Conservation (phyloP, 2,888 invertebrate species). For the Papilio gigon region DNA sequence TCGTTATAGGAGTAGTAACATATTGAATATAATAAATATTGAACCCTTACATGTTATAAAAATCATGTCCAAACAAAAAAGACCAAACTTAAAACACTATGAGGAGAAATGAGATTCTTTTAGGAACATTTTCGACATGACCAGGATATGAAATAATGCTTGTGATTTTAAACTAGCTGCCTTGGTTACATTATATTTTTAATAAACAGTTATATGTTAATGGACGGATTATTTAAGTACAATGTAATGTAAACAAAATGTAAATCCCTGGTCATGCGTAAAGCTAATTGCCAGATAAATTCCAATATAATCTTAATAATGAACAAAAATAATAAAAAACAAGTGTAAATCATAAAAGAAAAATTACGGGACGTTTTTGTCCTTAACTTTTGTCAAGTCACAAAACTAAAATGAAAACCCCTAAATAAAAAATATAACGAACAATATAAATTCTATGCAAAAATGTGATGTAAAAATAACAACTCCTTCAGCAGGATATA, state of each 20-base stretch:
- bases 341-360: constrained; percentile 44
- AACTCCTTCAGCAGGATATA: neutral
- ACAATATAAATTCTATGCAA: constrained; percentile 3
- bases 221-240: constrained; percentile 36
- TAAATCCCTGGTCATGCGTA: constrained; percentile 29
- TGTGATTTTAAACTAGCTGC: constrained; percentile 13
- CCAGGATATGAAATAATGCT: neutral
- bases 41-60: constrained; percentile 16
- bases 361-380: constrained; percentile 71
- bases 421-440: constrained; percentile 42
- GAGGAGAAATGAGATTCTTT: constrained; percentile 34
- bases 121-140: constrained; percentile 35
- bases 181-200: neutral
- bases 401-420: constrained; percentile 54
- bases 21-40: constrained; percentile 11
- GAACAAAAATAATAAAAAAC: constrained; percentile 38
- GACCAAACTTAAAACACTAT: constrained; percentile 24
- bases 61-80: constrained; percentile 21
- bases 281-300: constrained; percentile 31
- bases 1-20: neutral
- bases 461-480: constrained; percentile 7
- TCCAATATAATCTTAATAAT: constrained; percentile 18
- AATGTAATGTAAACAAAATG: neutral
- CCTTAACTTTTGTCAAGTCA: constrained; percentile 56
- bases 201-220: constrained; percentile 4